Evolutionary conservation across 2,888 invertebrate genomes (phyloP).

Genomic region (Dascillus cervinus): DNA sequence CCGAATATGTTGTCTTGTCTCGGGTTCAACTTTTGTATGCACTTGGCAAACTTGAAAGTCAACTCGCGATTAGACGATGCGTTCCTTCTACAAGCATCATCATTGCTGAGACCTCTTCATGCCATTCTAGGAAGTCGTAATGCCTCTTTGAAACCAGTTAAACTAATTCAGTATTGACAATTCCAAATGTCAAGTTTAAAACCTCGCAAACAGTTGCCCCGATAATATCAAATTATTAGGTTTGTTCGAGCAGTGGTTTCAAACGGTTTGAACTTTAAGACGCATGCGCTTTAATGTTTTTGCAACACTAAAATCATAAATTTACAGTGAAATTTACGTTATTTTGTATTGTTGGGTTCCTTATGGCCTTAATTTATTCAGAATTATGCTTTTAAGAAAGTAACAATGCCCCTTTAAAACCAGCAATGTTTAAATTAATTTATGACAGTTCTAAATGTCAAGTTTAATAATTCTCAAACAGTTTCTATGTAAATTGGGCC

Average conservation of each 20-base stretch:
- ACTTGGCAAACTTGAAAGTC: slow-evolving; percentile 21
- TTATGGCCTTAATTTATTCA: too few relatives aligned
- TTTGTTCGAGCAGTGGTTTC: too few relatives aligned
- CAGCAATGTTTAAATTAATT: background rate
- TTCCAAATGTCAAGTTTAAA: background rate
- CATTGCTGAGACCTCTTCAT: background rate
- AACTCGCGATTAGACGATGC: slow-evolving; percentile 16
- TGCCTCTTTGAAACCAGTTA: background rate
- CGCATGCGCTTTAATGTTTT: too few relatives aligned
- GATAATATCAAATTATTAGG: too few relatives aligned
- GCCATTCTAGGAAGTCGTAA: background rate
- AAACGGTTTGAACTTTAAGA: too few relatives aligned
- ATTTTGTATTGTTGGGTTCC: too few relatives aligned
- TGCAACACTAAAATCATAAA: too few relatives aligned
- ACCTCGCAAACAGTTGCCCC: too few relatives aligned
- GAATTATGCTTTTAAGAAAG: too few relatives aligned
- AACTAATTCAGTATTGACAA: background rate
- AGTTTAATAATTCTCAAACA: too few relatives aligned
- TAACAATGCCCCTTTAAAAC: background rate
- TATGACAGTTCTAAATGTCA: background rate
- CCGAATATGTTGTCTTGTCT: slow-evolving; percentile 12
- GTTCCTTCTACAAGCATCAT: background rate
- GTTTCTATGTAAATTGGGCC: too few relatives aligned
- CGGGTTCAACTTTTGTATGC: slow-evolving; percentile 15
- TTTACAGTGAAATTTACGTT: too few relatives aligned